Base-by-base conservation (phyloP, 92 coral and sea anemone species). In the Phenganax stokvisi region DNA sequence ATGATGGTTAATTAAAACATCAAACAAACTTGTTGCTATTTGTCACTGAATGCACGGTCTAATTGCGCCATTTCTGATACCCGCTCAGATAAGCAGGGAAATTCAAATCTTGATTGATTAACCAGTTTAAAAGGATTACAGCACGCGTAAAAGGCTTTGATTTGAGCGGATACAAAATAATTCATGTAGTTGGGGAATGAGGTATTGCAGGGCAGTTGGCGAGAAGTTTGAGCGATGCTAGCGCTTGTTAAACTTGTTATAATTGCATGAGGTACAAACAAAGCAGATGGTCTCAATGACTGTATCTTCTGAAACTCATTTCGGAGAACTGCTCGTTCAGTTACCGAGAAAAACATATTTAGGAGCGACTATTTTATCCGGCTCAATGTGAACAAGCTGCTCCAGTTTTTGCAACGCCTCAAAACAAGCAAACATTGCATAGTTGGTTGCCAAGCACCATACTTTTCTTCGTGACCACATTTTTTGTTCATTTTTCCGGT, bases 11-110 rank as follows among this genome's bases (percentile, higher is more conserved):
- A 68, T 68, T 68, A 68, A 37, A 37, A 68, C 73, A 68, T 68
- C 73, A 68, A 68, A 68, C 73, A 68, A 68, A 68, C 73, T 9
- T 68, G 73, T 68, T 68, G 13, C 47, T 68, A 68, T 37, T 68
- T 68, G 73, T 68, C 52, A 68, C 73, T 37, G 31, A 68, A 68
- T 37, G 73, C 11, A 68, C 54, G 29, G 70, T 68, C 47, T 66
- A 12, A 68, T 28, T 68, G 73, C 54, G 47, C 31, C 12, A 10
- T 68, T 68, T 30, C 52, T 37, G 73, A 68, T 68, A 30, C 47
- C n/a, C 52, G 3, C 73, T 68, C 47, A 29, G 73, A 68, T 68
- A 68, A 68, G 53, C n/a, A 68, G 47, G 31, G 73, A 68, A 30
- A 52, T 68, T 5, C 1, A 37, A 66, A 25, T 66, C 15, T 66